phyloP scores from a whole-genome alignment of 2,888 invertebrate genomes.

The Aphrophora alni region DNA sequence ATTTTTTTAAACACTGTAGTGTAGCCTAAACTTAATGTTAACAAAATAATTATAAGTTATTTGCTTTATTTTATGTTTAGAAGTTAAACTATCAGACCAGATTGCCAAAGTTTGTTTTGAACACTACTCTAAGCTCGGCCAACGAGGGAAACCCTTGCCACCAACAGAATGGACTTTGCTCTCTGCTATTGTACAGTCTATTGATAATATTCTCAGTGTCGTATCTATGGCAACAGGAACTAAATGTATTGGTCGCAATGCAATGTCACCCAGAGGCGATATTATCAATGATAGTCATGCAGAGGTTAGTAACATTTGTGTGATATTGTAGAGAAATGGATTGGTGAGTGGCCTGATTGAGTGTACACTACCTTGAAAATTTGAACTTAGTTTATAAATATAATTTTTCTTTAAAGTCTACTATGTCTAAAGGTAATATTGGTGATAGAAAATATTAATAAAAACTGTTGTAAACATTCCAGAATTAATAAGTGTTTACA shows the following conservation, averaged over 20 bases:
- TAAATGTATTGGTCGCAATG: conserved; percentile 81
- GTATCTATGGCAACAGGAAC: conserved; percentile 90
- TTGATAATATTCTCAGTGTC: conserved; percentile 61
- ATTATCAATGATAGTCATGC: conserved; percentile 91
- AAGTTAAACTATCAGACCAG: conserved; percentile 55
- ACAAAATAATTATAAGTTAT: too few species aligned
- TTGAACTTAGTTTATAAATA: too few species aligned
- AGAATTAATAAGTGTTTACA: too few species aligned
- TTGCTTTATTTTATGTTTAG: background rate
- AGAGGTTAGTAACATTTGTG: conserved; percentile 64
- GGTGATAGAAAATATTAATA: too few species aligned
- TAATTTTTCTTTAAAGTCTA: too few species aligned
- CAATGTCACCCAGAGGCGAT: conserved; percentile 69
- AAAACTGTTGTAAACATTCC: too few species aligned
- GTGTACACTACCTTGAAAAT: too few species aligned
- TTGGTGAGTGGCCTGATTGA: too few species aligned
- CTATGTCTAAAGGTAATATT: too few species aligned
- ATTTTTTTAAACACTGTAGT: too few species aligned
- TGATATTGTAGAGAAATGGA: too few species aligned
- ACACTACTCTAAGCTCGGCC: conserved; percentile 69
- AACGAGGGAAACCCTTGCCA: conserved; percentile 78
- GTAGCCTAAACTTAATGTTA: too few species aligned
- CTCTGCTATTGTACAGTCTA: conserved; percentile 69
- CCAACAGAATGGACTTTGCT: conserved; percentile 83
- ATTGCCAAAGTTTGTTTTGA: conserved; percentile 67